Base-by-base conservation (phyloP, 1,140 invertebrate species). In the Lerema accius region DNA sequence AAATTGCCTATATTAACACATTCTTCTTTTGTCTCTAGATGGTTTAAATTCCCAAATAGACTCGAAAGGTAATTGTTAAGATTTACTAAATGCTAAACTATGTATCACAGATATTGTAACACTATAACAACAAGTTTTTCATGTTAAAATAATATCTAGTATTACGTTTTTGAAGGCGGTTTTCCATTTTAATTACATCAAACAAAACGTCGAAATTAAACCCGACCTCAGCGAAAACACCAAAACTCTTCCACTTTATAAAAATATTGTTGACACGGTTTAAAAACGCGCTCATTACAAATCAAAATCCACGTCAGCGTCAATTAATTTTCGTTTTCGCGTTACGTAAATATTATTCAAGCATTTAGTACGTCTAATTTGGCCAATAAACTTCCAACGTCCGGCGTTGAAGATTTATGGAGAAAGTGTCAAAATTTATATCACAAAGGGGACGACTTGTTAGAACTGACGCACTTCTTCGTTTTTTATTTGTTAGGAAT, bases 301-400 rank as follows among this genome's bases (percentile, higher is more conserved):
- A 37, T 37, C 35, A 37, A 37, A 37, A 11, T 11, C n/a, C 1
- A 37, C 10, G 35, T 37, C 10, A 11, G n/a, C n/a, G 35, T 37
- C n/a, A n/a, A 37, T 37, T 37, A 11, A 37, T 11, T 37, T 37
- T 37, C 28, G 35, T 11, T 11, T 37, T 37, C 6, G 28, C 28
- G 28, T 11, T 37, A 37, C 35, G 35, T 11, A 37, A 37, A 37
- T 37, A 37, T 37, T 37, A 37, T 32, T 32, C 28, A 32, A 32
- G 28, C 28, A 32, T 32, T 32, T 32, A 32, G 28, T 32, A 32
- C 28, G 28, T 32, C 28, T 32, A 32, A 32, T 32, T 32, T 32
- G 28, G 6, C 28, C 28, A 32, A 32, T 32, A 32, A 32, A 32
- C 28, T 32, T 32, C 28, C 28, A 32, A 32, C 28, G 28, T 32